A percentile compares a stretch with the other conserved stretches of the same genome.
Conservation (phyloP, 2,797 vertebrate genomes). For the Oryzias dopingdopingensis region DNA sequence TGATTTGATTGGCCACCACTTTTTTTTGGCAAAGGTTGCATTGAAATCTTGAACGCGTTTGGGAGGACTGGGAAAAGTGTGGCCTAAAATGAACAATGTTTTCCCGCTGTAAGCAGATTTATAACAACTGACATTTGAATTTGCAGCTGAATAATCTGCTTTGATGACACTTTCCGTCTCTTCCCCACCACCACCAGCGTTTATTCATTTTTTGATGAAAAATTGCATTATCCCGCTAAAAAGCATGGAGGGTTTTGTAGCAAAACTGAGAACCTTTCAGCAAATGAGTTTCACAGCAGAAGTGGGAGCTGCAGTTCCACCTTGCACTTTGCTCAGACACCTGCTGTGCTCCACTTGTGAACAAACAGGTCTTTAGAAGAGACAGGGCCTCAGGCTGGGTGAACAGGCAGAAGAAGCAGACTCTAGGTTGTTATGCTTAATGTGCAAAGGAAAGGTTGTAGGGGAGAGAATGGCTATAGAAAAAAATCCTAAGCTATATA, state of each 20-base stretch:
- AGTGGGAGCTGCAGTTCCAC: constrained; percentile 59
- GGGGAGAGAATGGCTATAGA: constrained; percentile 39
- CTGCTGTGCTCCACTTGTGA: constrained; percentile 69
- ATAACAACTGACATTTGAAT: constrained; percentile 64
- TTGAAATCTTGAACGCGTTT: constrained; percentile 55
- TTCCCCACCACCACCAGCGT: constrained; percentile 34
- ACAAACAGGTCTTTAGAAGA: constrained; percentile 74
- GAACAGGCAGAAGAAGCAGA: constrained; percentile 62
- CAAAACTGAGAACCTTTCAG: constrained; percentile 60
- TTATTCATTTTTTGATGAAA: constrained; percentile 38
- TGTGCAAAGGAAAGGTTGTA: constrained; percentile 50
- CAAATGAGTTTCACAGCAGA: constrained; percentile 63
- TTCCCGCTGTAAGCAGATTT: constrained; percentile 46
- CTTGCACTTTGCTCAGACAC: constrained; percentile 69
- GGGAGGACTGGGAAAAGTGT: constrained; percentile 36
- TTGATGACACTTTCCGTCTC: constrained; percentile 29
- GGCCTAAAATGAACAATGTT: constrained; percentile 43
- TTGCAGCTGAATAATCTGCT: constrained; percentile 57
- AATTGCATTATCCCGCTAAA: constrained; percentile 41
- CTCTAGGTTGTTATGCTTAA: constrained; percentile 61
- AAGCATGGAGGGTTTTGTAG: constrained; percentile 35
- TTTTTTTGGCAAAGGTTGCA: constrained; percentile 77
- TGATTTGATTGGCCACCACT: constrained; percentile 86
- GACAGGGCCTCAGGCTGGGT: constrained; percentile 63
- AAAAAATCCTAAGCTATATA: constrained; percentile 23